Evolutionary conservation across 2,113 vertebrate species (phyloP).

Genomic region (Ellobius talpinus): DNA sequence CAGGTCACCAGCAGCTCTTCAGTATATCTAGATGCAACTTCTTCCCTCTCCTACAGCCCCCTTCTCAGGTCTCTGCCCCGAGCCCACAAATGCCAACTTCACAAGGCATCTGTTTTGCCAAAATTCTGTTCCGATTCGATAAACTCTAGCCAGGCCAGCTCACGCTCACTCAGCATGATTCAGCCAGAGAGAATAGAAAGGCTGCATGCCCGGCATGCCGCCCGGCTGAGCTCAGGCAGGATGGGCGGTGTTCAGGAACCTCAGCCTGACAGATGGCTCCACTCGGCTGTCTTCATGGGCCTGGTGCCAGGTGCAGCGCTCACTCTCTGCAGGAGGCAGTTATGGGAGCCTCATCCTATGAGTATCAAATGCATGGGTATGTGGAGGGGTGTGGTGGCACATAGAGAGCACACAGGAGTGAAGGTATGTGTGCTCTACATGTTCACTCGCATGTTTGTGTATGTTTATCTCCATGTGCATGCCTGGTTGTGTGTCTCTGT

Average conservation of each 20-base stretch:
- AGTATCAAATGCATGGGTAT: not conserved
- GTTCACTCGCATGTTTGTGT: not conserved
- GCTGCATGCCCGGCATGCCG: constrained; percentile 74
- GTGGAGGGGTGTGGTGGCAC: not conserved
- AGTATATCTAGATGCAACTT: not conserved
- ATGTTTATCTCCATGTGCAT: not conserved
- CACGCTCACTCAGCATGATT: constrained; percentile 81
- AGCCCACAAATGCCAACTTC: constrained; percentile 74
- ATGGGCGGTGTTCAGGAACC: constrained; percentile 68
- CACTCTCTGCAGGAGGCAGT: not conserved
- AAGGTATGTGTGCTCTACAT: not conserved
- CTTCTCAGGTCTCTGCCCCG: constrained; percentile 51
- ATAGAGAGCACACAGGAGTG: not conserved
- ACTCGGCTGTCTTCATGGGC: constrained; percentile 69
- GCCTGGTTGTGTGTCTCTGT: not conserved
- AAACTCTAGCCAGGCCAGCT: constrained; percentile 75
- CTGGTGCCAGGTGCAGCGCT: constrained; percentile 51
- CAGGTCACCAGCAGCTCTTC: not conserved
- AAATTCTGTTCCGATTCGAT: constrained; percentile 82
- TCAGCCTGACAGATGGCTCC: constrained; percentile 77
- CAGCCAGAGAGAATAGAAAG: constrained; percentile 73
- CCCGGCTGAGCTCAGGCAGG: constrained; percentile 79
- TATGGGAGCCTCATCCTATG: not conserved
- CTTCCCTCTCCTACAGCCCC: not conserved
- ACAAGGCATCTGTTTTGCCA: constrained; percentile 81